Percentiles rank a stretch among this genome's conserved stretches.
Evolutionary conservation across 2,888 invertebrate genomes (phyloP).

Genomic region (Herminia tarsipennalis): DNA sequence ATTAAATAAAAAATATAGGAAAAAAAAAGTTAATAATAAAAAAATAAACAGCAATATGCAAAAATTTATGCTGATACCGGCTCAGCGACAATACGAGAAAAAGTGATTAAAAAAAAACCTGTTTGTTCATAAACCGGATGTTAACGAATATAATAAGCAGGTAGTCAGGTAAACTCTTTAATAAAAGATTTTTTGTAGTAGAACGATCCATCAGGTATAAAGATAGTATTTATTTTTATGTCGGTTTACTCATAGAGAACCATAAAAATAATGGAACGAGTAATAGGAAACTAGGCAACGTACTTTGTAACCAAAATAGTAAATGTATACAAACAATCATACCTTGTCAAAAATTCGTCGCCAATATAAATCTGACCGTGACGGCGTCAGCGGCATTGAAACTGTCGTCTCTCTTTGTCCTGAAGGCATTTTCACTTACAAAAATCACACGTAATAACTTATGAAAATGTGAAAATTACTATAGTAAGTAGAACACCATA

Average conservation of each 20-base stretch:
- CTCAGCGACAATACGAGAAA: background rate
- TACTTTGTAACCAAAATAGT: background rate
- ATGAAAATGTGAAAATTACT: conserved; percentile 42
- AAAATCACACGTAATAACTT: conserved; percentile 28
- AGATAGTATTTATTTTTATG: too few species aligned
- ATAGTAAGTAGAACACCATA: conserved; percentile 52
- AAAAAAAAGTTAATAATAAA: too few species aligned
- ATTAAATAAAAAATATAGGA: too few species aligned
- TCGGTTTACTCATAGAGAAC: too few species aligned
- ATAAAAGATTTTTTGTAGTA: too few species aligned
- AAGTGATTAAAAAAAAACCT: conserved; percentile 8
- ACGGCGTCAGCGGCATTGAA: conserved; percentile 75
- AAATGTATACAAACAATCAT: conserved; percentile 27
- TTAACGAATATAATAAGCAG: conserved; percentile 1
- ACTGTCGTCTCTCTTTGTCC: conserved; percentile 70
- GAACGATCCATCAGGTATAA: too few species aligned
- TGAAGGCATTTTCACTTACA: conserved; percentile 68
- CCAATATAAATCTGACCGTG: conserved; percentile 81
- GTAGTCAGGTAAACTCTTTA: too few species aligned
- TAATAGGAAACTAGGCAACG: too few species aligned
- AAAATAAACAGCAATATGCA: too few species aligned
- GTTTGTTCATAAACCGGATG: conserved; percentile 15
- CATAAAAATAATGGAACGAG: too few species aligned
- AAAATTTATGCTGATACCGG: too few species aligned
- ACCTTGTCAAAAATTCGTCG: conserved; percentile 82